Evolutionary conservation across 2,888 invertebrate species (phyloP).

Genomic region (Falcaria lacertinaria): DNA sequence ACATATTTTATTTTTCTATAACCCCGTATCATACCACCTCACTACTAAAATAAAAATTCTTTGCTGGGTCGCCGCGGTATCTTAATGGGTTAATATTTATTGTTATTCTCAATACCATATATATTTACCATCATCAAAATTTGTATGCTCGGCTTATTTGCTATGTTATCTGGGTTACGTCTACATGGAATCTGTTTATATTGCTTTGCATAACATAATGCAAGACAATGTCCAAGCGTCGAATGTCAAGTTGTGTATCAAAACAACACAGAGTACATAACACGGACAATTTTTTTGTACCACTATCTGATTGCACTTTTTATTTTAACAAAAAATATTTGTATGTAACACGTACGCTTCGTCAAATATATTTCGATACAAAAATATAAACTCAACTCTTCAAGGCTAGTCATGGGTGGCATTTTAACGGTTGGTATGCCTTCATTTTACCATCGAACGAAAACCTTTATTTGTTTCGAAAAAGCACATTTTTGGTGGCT

Average conservation of each 20-base stretch:
- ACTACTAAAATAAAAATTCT: conserved; percentile 12
- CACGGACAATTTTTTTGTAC: not conserved
- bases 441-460: no score
- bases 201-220: not conserved
- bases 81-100: not conserved
- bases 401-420: no score
- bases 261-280: not conserved
- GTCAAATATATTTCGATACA: conserved; percentile 18
- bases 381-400: conserved; percentile 11
- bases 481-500: no score
- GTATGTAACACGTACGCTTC: not conserved
- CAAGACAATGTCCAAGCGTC: not conserved
- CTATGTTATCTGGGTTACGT: conserved; percentile 4
- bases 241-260: conserved; percentile 1
- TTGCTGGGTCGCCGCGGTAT: conserved; percentile 12
- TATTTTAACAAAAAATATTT: not conserved
- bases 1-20: conserved; percentile 13
- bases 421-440: no score
- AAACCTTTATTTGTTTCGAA: no score
- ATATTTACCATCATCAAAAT: no score
- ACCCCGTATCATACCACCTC: conserved; percentile 7
- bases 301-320: not conserved
- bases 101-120: not conserved
- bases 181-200: not conserved
- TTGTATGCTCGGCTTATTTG: conserved; percentile 4